A percentile compares a stretch with the other conserved stretches of the same genome.
These are phyloP conservation scores for Danionella cerebrum DNA, from an alignment of 2,113 vertebrate species.

Conservation along the genomic window DNA sequence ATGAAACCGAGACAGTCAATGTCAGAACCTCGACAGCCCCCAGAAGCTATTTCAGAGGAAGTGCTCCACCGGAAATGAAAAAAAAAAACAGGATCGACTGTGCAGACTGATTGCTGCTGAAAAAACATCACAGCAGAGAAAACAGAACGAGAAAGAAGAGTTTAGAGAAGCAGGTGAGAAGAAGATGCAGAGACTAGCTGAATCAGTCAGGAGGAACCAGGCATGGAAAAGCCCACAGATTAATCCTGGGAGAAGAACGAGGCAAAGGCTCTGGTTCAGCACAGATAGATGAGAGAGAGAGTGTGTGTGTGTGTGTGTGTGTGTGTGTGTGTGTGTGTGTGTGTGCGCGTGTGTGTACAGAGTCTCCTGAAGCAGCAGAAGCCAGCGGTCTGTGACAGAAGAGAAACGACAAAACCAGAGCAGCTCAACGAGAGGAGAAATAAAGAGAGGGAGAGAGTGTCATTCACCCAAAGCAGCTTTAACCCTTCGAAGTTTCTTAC, in stretches of 20 bases:
- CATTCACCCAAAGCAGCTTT: not conserved
- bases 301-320: constrained; percentile 5
- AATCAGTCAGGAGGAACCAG: constrained; percentile 1
- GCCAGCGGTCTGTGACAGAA: constrained; percentile 24
- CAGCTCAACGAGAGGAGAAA: not conserved
- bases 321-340: constrained; percentile 10
- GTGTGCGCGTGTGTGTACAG: not conserved
- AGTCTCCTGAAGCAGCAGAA: constrained; percentile 24
- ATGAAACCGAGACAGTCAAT: not conserved
- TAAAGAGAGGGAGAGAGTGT: not conserved
- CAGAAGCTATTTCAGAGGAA: not conserved
- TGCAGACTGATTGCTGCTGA: too few relatives aligned
- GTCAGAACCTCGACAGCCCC: not conserved
- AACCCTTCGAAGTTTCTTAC: too few relatives aligned
- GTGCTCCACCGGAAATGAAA: not conserved
- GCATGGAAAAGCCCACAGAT: constrained; percentile 8
- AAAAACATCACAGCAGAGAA: not conserved
- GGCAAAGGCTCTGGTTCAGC: not conserved
- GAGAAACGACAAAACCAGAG: constrained; percentile 2
- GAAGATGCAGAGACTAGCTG: constrained; percentile 29
- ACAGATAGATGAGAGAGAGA: constrained; percentile 9
- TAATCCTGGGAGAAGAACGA: constrained; percentile 16
- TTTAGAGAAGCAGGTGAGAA: not conserved
- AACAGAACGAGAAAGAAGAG: not conserved
- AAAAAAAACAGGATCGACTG: too few relatives aligned